Base-by-base conservation (phyloP, 1,140 invertebrate genomes). In the Brachionus rubens region DNA sequence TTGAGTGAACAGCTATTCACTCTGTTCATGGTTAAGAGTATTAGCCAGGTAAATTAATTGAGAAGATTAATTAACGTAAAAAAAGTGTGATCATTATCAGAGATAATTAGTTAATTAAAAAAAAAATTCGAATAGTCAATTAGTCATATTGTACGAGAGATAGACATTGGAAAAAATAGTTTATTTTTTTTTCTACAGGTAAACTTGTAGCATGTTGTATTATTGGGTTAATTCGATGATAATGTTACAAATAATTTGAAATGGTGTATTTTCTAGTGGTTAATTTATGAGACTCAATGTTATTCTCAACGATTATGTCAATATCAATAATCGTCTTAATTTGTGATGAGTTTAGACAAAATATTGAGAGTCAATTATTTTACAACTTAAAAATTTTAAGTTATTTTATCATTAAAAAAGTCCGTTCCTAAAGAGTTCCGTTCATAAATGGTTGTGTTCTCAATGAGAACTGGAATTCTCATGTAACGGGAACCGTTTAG, bases 21-120 rank as follows among this genome's bases (percentile, higher is more conserved):
- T 65, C 36, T n/a, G 43, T 21, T 65, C 19, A 36, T 43, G 36
- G n/a, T 7, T 65, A 65, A 65, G 59, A 65, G 16, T 65, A 65
- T 65, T 65, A 59, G 33, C 30, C 36, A 14, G 14, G 3, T 46
- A 10, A 65, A 65, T 65, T 65, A 65, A n/a, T 65, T 65, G 59
- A 65, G 59, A 65, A 21, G 59, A 65, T 65, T 65, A 43, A 16
- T 62, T n/a, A n/a, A n/a, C n/a, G n/a, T n/a, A n/a, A n/a, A n/a
- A n/a, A 65, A 65, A 43, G 59, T 65, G 59, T 65, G 59, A 65
- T 65, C 59, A 65, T 65, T 65, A 65, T 65, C 59, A 65, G 4
- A n/a, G n/a, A 19, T 65, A 65, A 65, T 43, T 65, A 65, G 40
- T 65, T 65, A 65, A 65, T 46, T 10, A 46, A 46, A 14, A 46